Evolutionary conservation across 2,797 vertebrate species (phyloP).

Genomic region (Melanotaenia trifasciata): DNA sequence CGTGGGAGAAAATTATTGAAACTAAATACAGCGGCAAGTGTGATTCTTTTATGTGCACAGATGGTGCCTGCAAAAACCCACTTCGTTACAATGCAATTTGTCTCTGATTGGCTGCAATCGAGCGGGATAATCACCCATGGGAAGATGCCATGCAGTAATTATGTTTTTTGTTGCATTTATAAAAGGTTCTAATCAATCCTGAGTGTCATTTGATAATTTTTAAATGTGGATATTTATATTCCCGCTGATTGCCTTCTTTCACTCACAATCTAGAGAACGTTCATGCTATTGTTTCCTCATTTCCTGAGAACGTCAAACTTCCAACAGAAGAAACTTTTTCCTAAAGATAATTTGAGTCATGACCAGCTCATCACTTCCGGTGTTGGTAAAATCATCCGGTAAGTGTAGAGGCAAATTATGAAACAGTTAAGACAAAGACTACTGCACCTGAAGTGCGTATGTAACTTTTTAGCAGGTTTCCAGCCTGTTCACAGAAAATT

Average conservation of each 20-base stretch:
- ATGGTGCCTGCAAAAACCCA: slow-evolving; percentile 57
- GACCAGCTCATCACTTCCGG: slow-evolving; percentile 8
- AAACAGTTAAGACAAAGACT: not conserved
- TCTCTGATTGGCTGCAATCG: slow-evolving; percentile 73
- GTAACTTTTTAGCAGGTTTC: not conserved
- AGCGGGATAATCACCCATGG: slow-evolving; percentile 54
- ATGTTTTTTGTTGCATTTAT: slow-evolving; percentile 54
- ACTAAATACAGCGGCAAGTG: slow-evolving; percentile 25
- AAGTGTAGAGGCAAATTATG: not conserved
- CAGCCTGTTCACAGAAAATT: not conserved
- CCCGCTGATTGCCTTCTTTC: slow-evolving; percentile 14
- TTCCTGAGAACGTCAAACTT: slow-evolving; percentile 35
- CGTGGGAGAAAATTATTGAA: slow-evolving; percentile 52
- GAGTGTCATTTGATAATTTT: slow-evolving; percentile 57
- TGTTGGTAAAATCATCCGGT: not conserved
- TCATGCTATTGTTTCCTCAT: slow-evolving; percentile 26
- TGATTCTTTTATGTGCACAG: slow-evolving; percentile 55
- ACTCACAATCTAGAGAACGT: slow-evolving; percentile 8
- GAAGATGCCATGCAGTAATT: slow-evolving; percentile 58
- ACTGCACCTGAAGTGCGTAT: slow-evolving; percentile 6
- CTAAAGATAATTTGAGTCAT: slow-evolving; percentile 21
- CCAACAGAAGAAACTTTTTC: slow-evolving; percentile 6
- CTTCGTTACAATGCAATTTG: slow-evolving; percentile 59
- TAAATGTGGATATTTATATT: slow-evolving; percentile 56
- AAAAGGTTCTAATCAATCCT: slow-evolving; percentile 73